Conservation (phyloP, 2,888 invertebrate species). For the Rhorus exstirpatorius region DNA sequence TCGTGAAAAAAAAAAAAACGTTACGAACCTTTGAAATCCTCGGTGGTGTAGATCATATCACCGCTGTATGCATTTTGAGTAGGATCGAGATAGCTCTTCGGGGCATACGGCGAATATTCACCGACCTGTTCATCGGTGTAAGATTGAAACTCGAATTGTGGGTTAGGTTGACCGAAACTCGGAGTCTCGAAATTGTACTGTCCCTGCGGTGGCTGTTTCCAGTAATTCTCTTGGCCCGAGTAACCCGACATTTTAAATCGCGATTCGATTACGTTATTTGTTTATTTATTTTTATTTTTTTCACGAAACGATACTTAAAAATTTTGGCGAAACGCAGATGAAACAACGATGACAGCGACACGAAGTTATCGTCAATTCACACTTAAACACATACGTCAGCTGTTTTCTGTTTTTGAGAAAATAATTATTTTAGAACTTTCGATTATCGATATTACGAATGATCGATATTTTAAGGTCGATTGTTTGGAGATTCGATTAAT, state of each 20-base stretch:
- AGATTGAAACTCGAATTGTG: constrained; percentile 83
- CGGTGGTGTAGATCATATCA: constrained; percentile 78
- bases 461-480: not conserved
- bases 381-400: constrained; percentile 33
- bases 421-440: not conserved
- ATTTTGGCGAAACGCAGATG: constrained; percentile 15
- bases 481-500: constrained; percentile 17
- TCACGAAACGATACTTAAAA: not conserved
- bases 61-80: constrained; percentile 78
- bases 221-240: constrained; percentile 80
- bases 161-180: constrained; percentile 87
- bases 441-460: not conserved
- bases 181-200: constrained; percentile 87
- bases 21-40: constrained; percentile 81
- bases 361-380: constrained; percentile 7
- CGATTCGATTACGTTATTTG: constrained; percentile 6
- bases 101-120: constrained; percentile 78
- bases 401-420: constrained; percentile 3
- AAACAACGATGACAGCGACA: constrained; percentile 23
- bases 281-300: not conserved
- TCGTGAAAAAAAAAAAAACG: not conserved
- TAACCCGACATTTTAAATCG: constrained; percentile 81
- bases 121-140: constrained; percentile 80
- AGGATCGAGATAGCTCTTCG: constrained; percentile 81
- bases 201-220: constrained; percentile 78